Evolutionary conservation across 2,888 invertebrate species (phyloP).

Genomic region (Agriopis marginaria): DNA sequence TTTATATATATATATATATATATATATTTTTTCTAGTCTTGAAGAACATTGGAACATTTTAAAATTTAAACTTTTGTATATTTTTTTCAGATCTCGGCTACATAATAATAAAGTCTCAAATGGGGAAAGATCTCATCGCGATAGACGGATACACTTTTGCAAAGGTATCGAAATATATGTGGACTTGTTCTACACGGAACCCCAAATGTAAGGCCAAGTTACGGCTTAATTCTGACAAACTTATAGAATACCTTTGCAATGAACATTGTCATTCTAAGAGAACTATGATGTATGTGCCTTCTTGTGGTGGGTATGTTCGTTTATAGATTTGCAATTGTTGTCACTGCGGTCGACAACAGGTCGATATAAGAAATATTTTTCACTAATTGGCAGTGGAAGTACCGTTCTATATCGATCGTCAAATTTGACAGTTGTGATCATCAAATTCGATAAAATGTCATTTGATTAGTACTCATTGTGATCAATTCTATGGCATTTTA

Average conservation of each 20-base stretch:
- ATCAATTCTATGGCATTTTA: no score
- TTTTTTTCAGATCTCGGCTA: slow-evolving; percentile 40
- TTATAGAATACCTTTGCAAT: slow-evolving; percentile 41
- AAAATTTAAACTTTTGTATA: not conserved
- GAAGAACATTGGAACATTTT: no score
- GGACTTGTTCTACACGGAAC: slow-evolving; percentile 58
- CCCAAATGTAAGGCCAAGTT: slow-evolving; percentile 55
- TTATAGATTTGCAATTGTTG: no score
- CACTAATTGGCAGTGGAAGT: no score
- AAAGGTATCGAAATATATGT: slow-evolving; percentile 39
- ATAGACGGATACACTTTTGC: slow-evolving; percentile 57
- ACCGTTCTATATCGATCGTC: no score
- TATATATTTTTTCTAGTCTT: no score
- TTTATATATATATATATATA: no score
- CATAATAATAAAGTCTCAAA: slow-evolving; percentile 49
- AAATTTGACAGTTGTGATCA: no score
- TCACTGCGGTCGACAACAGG: no score
- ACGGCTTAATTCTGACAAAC: slow-evolving; percentile 36
- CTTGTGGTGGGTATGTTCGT: not conserved
- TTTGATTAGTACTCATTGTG: no score
- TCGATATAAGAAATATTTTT: no score
- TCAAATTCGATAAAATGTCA: no score
- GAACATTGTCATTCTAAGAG: slow-evolving; percentile 44
- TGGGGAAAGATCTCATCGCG: slow-evolving; percentile 50
- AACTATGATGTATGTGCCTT: slow-evolving; percentile 17